Percentiles rank a stretch among this genome's conserved stretches.
These are phyloP conservation scores for silkworm (Bombyx mori) DNA, from an alignment of 1,140 invertebrate species.

Conservation along the genomic window DNA sequence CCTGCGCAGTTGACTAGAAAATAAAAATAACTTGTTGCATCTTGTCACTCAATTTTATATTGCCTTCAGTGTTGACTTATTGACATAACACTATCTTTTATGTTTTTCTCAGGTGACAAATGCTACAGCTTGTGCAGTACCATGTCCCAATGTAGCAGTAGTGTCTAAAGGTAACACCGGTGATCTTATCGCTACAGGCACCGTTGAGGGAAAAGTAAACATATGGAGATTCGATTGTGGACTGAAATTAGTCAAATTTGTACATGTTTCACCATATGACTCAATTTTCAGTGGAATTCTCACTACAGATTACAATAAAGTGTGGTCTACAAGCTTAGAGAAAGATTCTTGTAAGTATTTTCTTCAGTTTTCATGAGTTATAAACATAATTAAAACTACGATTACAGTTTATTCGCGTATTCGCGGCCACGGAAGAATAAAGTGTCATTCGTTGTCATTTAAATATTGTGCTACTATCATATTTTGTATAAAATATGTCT, in stretches of 20 bases:
- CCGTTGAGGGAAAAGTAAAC: slow-evolving; percentile 68
- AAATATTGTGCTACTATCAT: too few relatives aligned
- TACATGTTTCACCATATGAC: slow-evolving; percentile 57
- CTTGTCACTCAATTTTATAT: too few relatives aligned
- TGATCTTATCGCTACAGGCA: slow-evolving; percentile 80
- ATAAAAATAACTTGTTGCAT: too few relatives aligned
- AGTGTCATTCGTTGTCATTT: too few relatives aligned
- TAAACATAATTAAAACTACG: not conserved
- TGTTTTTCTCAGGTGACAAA: slow-evolving; percentile 76
- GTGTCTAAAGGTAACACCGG: slow-evolving; percentile 75
- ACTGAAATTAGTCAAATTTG: slow-evolving; percentile 72
- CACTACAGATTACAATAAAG: slow-evolving; percentile 54
- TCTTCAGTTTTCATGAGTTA: not conserved
- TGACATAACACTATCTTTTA: not conserved
- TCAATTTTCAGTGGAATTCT: slow-evolving; percentile 63
- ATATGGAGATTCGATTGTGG: slow-evolving; percentile 84
- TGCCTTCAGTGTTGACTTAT: too few relatives aligned
- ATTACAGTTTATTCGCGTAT: too few relatives aligned
- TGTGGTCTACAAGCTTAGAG: slow-evolving; percentile 61
- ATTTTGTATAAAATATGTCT: too few relatives aligned
- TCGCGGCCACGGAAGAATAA: too few relatives aligned
- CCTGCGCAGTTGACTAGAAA: too few relatives aligned
- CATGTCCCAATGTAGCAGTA: slow-evolving; percentile 65
- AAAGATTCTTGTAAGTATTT: slow-evolving; percentile 58
- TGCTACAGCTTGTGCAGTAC: slow-evolving; percentile 86